Conservation (phyloP, 2,888 invertebrate genomes). For the Elegia similella region DNA sequence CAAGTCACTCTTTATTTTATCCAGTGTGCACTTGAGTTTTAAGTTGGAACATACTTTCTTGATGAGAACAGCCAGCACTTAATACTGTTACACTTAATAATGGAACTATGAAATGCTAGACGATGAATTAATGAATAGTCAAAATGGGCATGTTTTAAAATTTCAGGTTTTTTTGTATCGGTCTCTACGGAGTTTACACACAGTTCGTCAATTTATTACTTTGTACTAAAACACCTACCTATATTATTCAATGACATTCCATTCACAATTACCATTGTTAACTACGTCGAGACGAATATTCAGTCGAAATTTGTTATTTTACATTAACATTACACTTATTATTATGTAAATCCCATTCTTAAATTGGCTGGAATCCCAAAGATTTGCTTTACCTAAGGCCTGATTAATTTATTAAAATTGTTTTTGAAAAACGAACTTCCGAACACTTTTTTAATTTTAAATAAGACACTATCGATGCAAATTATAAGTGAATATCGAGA, state of each 20-base stretch:
- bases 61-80: background rate
- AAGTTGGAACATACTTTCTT: background rate
- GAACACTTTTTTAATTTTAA: constrained; percentile 33
- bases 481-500: constrained; percentile 47
- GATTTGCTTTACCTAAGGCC: constrained; percentile 71
- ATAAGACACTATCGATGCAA: constrained; percentile 56
- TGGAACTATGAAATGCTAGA: constrained; percentile 10
- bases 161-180: background rate
- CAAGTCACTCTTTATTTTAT: constrained; percentile 7
- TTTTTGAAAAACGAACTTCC: constrained; percentile 28
- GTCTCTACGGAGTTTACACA: constrained; percentile 18
- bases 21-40: constrained; percentile 12
- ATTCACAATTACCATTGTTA: constrained; percentile 69
- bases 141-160: background rate
- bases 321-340: constrained; percentile 63
- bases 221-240: constrained; percentile 80
- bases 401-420: constrained; percentile 35
- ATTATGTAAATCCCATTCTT: constrained; percentile 56
- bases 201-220: constrained; percentile 44
- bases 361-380: constrained; percentile 73
- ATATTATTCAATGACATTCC: constrained; percentile 66
- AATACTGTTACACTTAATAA: constrained; percentile 12
- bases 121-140: constrained; percentile 13
- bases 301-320: constrained; percentile 77
- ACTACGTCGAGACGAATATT: constrained; percentile 77